Evolutionary conservation across 2,797 vertebrate species (phyloP), one percentile per base, ranked within the genome.

Genomic region (Micropoecilia bifurca): DNA sequence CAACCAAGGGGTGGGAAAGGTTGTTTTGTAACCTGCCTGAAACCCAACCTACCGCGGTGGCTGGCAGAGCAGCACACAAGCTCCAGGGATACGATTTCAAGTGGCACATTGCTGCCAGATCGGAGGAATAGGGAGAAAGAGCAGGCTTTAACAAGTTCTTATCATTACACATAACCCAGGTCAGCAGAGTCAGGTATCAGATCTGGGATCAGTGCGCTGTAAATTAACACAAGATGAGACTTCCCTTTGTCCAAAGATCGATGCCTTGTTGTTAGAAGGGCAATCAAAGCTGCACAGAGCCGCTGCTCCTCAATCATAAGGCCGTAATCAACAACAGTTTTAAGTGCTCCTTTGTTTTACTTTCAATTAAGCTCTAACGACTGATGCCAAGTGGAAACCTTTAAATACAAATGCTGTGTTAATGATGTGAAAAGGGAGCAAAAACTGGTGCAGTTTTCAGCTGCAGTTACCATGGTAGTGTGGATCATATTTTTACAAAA

Each of bases 361-460:
- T 94, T 95, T 96, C 94, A 96, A 95, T 97, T 96, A 95, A 95
- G 91, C 92, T 89, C 92, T 95, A 95, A 96, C 94, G 94, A 95
- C 90, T 90, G 90, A 92, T 89, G 94, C 94, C 93, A 84, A 93
- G 92, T 93, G 93, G 94, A 94, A 96, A 96, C 96, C 95, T 96
- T 96, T 96, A 96, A 97, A 96, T 96, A 96, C 94, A 94, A 95
- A 95, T 90, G 91, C 92, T 93, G 96, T 95, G 96, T 96, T 97
- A 97, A 96, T 96, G 93, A 94, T 91, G 90, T 79, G 78, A 74
- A 76, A 91, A 92, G 63, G 61, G 73, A 8, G 45, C 8, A 41
- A 25, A 68, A 76, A 13, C 63, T 41, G 55, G 10, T 39, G 41
- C 48, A 57, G 43, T 76, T 55, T 77, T 76, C 8, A 72, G 72